phyloP scores from a whole-genome alignment of 2,888 invertebrate genomes.

The Acleris literana region DNA sequence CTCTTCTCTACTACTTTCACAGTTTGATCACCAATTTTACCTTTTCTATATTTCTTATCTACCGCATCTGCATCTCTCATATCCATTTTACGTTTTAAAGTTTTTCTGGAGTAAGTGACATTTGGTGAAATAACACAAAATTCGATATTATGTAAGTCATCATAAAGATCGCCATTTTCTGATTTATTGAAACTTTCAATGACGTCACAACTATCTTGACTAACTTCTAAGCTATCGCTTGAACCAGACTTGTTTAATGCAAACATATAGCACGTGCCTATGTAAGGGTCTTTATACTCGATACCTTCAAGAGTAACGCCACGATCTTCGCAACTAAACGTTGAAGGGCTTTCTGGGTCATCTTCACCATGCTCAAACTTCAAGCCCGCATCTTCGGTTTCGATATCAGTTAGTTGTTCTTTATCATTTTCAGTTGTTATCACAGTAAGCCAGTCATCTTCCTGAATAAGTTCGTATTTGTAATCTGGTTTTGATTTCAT shows the following conservation, averaged over 20 bases:
- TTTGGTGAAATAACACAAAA: conserved; percentile 56
- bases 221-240: conserved; percentile 37
- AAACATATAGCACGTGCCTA: conserved; percentile 59
- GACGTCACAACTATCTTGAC: conserved; percentile 37
- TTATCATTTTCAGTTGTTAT: conserved; percentile 18
- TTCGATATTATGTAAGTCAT: conserved; percentile 44
- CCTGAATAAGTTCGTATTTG: conserved; percentile 31
- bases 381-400: not conserved
- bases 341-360: conserved; percentile 11
- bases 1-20: conserved; percentile 17
- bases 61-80: conserved; percentile 45
- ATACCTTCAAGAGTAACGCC: conserved; percentile 56
- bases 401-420: not conserved
- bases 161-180: conserved; percentile 37
- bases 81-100: conserved; percentile 63
- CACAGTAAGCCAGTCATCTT: conserved; percentile 32
- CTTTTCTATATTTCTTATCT: conserved; percentile 57
- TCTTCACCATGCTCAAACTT: not conserved
- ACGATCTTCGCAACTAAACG: conserved; percentile 32
- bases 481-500: conserved; percentile 14
- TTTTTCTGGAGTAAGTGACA: conserved; percentile 56
- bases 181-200: conserved; percentile 35
- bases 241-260: conserved; percentile 45
- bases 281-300: conserved; percentile 56
- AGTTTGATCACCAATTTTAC: conserved; percentile 68